Percentiles rank a stretch among this genome's conserved stretches.
phyloP scores from a whole-genome alignment of 2,888 invertebrate species.

The Clistopyga incitator region DNA sequence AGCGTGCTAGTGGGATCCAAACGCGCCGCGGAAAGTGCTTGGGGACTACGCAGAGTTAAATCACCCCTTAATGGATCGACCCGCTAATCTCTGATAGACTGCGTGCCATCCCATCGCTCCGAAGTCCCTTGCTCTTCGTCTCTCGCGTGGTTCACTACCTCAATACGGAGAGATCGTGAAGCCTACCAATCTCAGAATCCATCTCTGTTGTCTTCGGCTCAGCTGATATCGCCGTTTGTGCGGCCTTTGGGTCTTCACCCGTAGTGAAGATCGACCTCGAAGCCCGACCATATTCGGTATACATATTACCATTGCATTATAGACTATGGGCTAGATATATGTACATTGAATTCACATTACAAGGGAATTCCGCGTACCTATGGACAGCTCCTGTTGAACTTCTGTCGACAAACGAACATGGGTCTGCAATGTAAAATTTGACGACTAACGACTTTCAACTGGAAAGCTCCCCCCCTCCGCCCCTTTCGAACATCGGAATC shows the following conservation, averaged over 20 bases:
- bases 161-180: conserved; percentile 16
- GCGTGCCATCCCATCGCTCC: conserved; percentile 59
- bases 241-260: conserved; percentile 5
- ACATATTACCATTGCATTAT: conserved; percentile 16
- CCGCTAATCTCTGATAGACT: conserved; percentile 81
- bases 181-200: conserved; percentile 6
- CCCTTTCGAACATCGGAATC: conserved; percentile 9
- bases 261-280: no score
- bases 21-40: conserved; percentile 66
- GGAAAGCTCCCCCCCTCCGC: no score
- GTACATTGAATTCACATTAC: neutral
- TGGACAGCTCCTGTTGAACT: neutral
- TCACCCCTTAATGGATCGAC: conserved; percentile 80
- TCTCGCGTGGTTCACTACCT: neutral
- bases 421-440: neutral
- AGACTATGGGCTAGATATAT: neutral
- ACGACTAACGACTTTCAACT: neutral
- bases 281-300: neutral
- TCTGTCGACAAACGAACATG: neutral
- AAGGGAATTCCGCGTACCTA: neutral
- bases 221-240: conserved; percentile 15
- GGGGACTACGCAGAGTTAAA: conserved; percentile 77
- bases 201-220: conserved; percentile 45
- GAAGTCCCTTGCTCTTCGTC: conserved; percentile 34
- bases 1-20: conserved; percentile 40